Evolutionary conservation across 2,888 invertebrate species (phyloP).

Genomic region (Leucophenga maculata): DNA sequence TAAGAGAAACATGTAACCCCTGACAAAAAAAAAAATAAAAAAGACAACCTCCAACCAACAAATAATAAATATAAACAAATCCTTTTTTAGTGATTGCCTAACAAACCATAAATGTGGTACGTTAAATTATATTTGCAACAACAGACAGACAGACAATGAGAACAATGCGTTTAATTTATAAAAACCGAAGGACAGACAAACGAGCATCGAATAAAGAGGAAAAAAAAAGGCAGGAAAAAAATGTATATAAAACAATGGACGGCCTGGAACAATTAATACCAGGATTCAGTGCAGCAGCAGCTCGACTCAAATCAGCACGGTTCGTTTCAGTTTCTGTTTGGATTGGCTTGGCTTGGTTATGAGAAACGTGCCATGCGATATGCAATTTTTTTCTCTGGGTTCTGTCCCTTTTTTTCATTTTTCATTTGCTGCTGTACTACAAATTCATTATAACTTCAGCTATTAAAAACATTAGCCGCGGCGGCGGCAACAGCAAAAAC

Average conservation of each 20-base stretch:
- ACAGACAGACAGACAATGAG: neutral
- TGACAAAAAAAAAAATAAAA: constrained; percentile 22
- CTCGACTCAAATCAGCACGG: too few species aligned
- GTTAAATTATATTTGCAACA: constrained; percentile 1
- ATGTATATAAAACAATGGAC: constrained; percentile 13
- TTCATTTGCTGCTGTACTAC: constrained; percentile 45
- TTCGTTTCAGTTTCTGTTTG: too few species aligned
- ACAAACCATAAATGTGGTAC: constrained; percentile 46
- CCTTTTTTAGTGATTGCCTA: constrained; percentile 53
- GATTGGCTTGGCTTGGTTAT: neutral
- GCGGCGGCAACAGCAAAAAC: constrained; percentile 41
- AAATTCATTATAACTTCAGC: constrained; percentile 65
- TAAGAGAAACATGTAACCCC: constrained; percentile 3
- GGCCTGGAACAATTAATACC: constrained; percentile 10
- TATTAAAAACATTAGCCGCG: constrained; percentile 62
- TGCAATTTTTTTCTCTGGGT: neutral
- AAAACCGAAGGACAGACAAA: constrained; percentile 31
- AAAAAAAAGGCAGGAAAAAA: neutral
- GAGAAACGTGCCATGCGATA: constrained; percentile 16
- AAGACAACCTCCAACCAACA: constrained; percentile 12
- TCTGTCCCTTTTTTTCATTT: constrained; percentile 8
- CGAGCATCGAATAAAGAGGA: neutral
- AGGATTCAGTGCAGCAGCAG: neutral
- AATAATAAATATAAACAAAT: constrained; percentile 40
- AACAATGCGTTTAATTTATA: constrained; percentile 1